Evolutionary conservation across 2,113 vertebrate species (phyloP).

Genomic region (Syrrhaptes paradoxus): DNA sequence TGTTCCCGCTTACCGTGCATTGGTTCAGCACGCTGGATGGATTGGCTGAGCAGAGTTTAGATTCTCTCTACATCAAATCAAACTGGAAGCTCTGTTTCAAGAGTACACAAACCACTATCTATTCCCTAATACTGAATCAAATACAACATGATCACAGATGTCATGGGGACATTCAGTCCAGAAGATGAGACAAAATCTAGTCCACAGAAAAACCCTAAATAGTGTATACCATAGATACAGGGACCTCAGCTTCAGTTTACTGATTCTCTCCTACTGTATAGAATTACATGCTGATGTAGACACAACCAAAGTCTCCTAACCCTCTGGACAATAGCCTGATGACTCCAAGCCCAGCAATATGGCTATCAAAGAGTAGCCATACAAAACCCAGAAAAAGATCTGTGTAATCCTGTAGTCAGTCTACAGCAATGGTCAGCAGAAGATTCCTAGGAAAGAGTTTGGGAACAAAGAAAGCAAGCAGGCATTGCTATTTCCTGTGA

Average conservation of each 20-base stretch:
- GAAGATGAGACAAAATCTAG: neutral
- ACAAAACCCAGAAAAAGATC: neutral
- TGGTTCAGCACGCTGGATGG: neutral
- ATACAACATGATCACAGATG: rapidly evolving
- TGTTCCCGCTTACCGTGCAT: neutral
- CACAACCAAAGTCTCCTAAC: neutral
- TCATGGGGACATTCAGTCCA: neutral
- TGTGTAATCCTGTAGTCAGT: too few relatives aligned
- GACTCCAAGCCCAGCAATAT: rapidly evolving
- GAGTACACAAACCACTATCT: neutral
- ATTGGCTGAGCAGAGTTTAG: neutral
- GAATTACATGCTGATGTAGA: neutral
- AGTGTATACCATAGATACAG: rapidly evolving
- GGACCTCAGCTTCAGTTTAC: neutral
- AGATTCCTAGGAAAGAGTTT: neutral
- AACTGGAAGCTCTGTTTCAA: neutral
- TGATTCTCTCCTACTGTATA: neutral
- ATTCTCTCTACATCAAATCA: neutral
- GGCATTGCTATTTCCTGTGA: neutral
- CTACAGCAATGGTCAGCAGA: neutral
- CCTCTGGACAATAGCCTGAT: neutral
- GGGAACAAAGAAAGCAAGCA: neutral
- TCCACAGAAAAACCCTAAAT: neutral
- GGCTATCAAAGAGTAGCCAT: neutral
- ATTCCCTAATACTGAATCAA: neutral